Conservation (phyloP, 2,888 invertebrate genomes). For the Netelia virgata region DNA sequence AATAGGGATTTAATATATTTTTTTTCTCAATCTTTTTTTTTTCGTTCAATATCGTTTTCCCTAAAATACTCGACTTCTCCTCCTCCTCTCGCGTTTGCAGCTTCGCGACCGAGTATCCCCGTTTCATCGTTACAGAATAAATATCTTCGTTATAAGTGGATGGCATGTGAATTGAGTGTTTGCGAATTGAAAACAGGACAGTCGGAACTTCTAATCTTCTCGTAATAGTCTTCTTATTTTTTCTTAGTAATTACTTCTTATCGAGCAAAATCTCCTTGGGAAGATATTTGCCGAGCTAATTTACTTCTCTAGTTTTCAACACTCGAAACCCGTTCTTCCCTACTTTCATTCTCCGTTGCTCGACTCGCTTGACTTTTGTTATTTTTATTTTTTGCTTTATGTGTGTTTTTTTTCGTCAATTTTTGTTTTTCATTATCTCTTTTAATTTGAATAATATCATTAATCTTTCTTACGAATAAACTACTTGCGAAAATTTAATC, state of each 20-base stretch:
- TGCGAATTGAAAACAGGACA: constrained; percentile 61
- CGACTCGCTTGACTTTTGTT: constrained; percentile 15
- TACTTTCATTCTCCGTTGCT: constrained; percentile 40
- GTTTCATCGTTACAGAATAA: constrained; percentile 46
- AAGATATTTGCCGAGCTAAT: constrained; percentile 32
- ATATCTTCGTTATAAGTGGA: constrained; percentile 67
- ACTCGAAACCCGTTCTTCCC: constrained; percentile 60
- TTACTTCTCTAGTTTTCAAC: constrained; percentile 58
- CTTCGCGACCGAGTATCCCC: constrained; percentile 42
- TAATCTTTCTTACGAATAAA: constrained; percentile 53
- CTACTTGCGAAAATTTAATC: constrained; percentile 51
- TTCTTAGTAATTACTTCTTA: constrained; percentile 45
- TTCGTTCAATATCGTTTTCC: constrained; percentile 24
- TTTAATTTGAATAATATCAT: constrained; percentile 62
- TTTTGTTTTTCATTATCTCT: constrained; percentile 37
- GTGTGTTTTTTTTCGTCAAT: not conserved
- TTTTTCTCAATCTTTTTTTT: constrained; percentile 35
- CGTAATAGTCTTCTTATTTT: constrained; percentile 59
- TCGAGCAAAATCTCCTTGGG: constrained; percentile 43
- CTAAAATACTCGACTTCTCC: constrained; percentile 26
- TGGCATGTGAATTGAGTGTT: constrained; percentile 71
- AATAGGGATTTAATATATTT: not conserved
- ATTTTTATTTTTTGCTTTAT: constrained; percentile 11
- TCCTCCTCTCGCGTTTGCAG: not conserved
- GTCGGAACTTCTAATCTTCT: constrained; percentile 67